Percentiles rank a stretch among this genome's conserved stretches.
Conservation (phyloP, 2,113 vertebrate genomes). For the Dicerorhinus sumatrensis region DNA sequence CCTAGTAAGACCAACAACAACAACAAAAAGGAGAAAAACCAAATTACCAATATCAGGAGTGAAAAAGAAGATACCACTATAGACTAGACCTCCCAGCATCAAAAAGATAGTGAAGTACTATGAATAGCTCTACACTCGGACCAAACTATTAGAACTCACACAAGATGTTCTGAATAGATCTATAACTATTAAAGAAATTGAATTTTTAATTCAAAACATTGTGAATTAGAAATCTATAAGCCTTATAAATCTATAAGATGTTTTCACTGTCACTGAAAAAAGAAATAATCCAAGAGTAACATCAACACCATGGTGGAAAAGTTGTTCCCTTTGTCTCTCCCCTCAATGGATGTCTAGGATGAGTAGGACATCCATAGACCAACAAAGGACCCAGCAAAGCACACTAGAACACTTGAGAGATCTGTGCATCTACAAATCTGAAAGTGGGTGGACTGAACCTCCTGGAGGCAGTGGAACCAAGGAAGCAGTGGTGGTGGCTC, state of each 20-base stretch:
- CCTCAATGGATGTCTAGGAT: too few species aligned
- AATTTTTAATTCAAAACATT: not conserved
- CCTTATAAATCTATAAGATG: too few species aligned
- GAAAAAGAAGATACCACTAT: not conserved
- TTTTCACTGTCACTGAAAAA: not conserved
- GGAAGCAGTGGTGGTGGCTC: too few species aligned
- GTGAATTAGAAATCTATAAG: not conserved
- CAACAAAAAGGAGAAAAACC: not conserved
- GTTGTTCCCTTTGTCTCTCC: too few species aligned
- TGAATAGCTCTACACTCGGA: not conserved
- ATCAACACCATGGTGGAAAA: too few species aligned
- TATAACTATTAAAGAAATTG: not conserved
- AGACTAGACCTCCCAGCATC: not conserved
- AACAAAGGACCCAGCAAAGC: too few species aligned
- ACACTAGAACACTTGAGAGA: too few species aligned
- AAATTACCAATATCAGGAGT: not conserved
- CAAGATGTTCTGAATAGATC: not conserved
- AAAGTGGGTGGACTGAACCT: too few species aligned
- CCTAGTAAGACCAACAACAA: not conserved
- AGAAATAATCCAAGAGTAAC: not conserved
- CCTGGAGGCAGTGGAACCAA: too few species aligned
- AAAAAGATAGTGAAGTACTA: not conserved
- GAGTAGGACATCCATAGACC: too few species aligned
- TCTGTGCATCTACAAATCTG: too few species aligned
- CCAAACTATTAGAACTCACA: not conserved